Percentiles rank a stretch among this genome's conserved stretches.
Evolutionary conservation across 2,113 vertebrate species (phyloP).

Genomic region (Mirounga angustirostris): DNA sequence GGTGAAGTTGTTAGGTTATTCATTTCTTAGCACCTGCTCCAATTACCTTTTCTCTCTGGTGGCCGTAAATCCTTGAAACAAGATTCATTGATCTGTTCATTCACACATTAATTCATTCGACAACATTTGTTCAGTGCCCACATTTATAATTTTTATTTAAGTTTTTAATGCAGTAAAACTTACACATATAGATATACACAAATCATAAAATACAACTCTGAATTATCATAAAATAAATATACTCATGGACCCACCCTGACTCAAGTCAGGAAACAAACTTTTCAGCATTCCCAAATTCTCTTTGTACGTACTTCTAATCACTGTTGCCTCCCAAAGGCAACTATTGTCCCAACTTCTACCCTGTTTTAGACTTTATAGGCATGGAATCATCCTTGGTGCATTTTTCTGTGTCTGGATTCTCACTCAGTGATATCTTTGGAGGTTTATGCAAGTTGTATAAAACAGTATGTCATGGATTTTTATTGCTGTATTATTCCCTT

Average conservation of each 20-base stretch:
- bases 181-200: constrained; percentile 25
- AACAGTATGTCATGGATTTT: neutral
- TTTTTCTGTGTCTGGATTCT: constrained; percentile 38
- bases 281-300: neutral
- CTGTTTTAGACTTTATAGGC: neutral
- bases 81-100: constrained; percentile 73
- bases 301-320: neutral
- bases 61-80: constrained; percentile 74
- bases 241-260: neutral
- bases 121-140: constrained; percentile 64
- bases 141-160: constrained; percentile 71
- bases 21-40: constrained; percentile 69
- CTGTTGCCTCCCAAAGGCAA: neutral
- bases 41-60: constrained; percentile 52
- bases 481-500: constrained; percentile 31
- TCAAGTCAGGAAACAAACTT: neutral
- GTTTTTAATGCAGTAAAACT: constrained; percentile 60
- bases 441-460: constrained; percentile 14
- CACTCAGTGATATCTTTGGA: constrained; percentile 29
- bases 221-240: constrained; percentile 59
- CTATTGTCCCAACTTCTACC: neutral
- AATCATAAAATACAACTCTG: constrained; percentile 46
- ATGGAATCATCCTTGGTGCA: neutral
- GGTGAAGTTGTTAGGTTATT: constrained; percentile 70
- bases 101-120: constrained; percentile 72